Evolutionary conservation across 2,113 vertebrate genomes (phyloP), one percentile per base, ranked within the genome.

Genomic region (Amphilophus citrinellus): DNA sequence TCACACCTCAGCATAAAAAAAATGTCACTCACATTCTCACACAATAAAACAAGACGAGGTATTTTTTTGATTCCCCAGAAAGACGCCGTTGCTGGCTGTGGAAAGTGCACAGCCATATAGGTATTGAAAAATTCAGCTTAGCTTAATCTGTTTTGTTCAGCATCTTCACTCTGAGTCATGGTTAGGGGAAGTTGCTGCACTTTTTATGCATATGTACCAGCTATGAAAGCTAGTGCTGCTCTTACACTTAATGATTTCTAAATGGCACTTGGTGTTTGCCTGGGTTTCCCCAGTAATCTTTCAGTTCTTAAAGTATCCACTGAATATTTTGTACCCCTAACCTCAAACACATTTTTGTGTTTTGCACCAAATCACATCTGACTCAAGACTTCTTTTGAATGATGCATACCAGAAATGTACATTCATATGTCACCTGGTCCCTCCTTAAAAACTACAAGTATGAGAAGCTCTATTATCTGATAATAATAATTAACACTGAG

Each of bases 111-210:
- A 91, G 75, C 78, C 76, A 92, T 90, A 37, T 86, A 35, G 62
- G 90, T 91, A 92, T 86, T 91, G 92, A 94, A 90, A 89, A 79
- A 61, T 83, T 92, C 75, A 79, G 77, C 60, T 82, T 76, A 50
- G 37, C 32, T 84, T 79, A 56, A 81, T 90, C 60, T 82, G 32
- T 82, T 88, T 85, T 63, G n/a, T 91, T 86, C 71, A 87, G 76
- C 79, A 27, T 58, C 84, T 89, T 91, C 92, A 80, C 66, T 93
- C 85, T 94, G 92, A 94, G 88, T 94, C 93, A 95, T 7, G 42
- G 71, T 83, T 89, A 89, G 93, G 94, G 93, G 91, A 92, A 94
- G 84, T 92, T 90, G 37, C 11, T 1, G 18, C 24, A 65, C 56
- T 80, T 57, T 88, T 56, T 80, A 89, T 91, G 87, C 83, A 90